phyloP scores from a whole-genome alignment of 2,888 invertebrate genomes.

The Epinotia brunnichana region DNA sequence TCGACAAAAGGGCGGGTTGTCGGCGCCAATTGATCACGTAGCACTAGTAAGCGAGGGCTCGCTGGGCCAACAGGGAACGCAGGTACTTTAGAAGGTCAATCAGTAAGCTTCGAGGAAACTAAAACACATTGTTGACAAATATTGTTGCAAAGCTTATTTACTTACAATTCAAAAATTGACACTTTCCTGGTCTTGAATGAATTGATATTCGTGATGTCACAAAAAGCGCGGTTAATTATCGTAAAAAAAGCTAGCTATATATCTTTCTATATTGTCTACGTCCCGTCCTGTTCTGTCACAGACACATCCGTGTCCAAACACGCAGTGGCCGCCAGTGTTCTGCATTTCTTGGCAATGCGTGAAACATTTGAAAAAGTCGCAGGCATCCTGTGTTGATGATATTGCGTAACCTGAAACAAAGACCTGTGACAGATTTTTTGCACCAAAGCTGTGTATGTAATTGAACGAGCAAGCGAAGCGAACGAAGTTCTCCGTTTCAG shows the following conservation, averaged over 20 bases:
- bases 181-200: neutral
- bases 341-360: neutral
- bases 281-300: neutral
- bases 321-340: neutral
- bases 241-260: too few species aligned
- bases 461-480: too few species aligned
- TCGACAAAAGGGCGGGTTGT: constrained; percentile 63
- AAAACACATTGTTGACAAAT: neutral
- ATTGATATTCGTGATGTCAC: neutral
- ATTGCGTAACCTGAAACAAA: neutral
- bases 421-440: neutral
- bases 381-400: constrained; percentile 26
- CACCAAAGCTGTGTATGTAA: too few species aligned
- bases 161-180: neutral
- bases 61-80: constrained; percentile 46
- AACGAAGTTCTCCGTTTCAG: too few species aligned
- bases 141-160: neutral
- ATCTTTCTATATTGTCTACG: too few species aligned
- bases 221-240: neutral
- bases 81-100: constrained; percentile 13
- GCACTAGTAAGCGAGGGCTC: constrained; percentile 31
- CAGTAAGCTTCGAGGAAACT: neutral
- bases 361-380: constrained; percentile 10
- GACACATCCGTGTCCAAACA: neutral
- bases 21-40: constrained; percentile 67